Percentiles rank a stretch among this genome's conserved stretches.
phyloP scores from a whole-genome alignment of 2,113 vertebrate species.

The Cyphomyrus discorhynchus region DNA sequence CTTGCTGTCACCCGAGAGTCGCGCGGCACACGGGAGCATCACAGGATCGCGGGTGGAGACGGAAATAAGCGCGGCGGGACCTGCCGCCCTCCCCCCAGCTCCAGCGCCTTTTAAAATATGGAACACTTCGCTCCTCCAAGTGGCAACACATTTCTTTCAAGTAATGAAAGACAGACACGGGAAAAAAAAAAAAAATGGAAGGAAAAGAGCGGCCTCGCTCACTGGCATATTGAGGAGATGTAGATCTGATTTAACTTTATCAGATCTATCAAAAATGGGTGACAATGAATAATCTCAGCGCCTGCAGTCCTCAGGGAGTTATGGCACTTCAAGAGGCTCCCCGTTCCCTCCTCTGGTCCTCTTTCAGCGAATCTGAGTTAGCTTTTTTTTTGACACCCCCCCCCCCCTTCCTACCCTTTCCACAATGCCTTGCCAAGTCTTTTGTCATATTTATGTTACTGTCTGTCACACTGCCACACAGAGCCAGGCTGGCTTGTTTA shows the following conservation, averaged over 20 bases:
- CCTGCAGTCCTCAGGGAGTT: background rate
- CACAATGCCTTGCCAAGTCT: conserved; percentile 27
- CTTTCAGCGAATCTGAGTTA: conserved; percentile 11
- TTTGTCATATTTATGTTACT: conserved; percentile 41
- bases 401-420: conserved; percentile 6
- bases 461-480: conserved; percentile 30
- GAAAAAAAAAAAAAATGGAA: background rate
- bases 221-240: conserved; percentile 8
- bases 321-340: conserved; percentile 19
- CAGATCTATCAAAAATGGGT: conserved; percentile 11
- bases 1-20: background rate
- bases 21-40: background rate
- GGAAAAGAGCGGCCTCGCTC: background rate
- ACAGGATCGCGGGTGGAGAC: background rate
- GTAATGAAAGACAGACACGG: background rate
- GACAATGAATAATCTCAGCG: background rate
- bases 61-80: background rate
- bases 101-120: background rate
- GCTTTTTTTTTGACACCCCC: conserved; percentile 20
- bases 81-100: background rate
- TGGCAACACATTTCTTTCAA: background rate
- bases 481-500: conserved; percentile 35
- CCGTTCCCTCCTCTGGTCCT: conserved; percentile 4
- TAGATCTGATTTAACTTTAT: conserved; percentile 5
- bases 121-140: background rate